Base-by-base conservation (phyloP, 1,140 invertebrate species). In the Drosophila pseudoobscura region DNA sequence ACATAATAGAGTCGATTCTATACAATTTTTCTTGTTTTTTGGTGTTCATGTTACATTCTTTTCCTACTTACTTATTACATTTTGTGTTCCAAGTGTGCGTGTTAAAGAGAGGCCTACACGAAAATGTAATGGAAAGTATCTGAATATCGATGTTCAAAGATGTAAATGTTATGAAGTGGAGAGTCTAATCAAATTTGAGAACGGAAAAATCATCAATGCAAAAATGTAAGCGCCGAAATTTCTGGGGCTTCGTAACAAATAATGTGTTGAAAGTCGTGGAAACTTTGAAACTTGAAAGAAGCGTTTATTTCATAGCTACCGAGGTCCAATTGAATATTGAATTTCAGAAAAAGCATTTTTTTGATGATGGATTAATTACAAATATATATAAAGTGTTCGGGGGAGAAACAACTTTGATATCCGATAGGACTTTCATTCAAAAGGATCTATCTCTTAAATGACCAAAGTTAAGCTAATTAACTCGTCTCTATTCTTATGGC, bases 1-100 rank as follows among this genome's bases (percentile, higher is more conserved):
- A 69, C 45, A 70, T 69, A 69, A 50, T 35, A 65, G 35, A 70
- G 64, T 69, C 62, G 51, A 56, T 39, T 68, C 51, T 50, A 22
- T 51, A 39, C 44, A 13, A 51, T 35, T 43, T 68, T 61, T 46
- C 51, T 51, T 69, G 68, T 56, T 61, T 45, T 65, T 51, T 69
- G 51, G 15, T 35, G 15, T 46, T 50, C 45, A 7, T 41, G 46
- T 69, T 70, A 66, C 49, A 57, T 68, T 57, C 35, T 15, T 35
- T 57, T 35, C 45, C 52, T 50, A 69, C 24, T 20, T 50, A 69
- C 45, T 63, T 69, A 69, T 57, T 26, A 29, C n/a, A 49, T 69
- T 69, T 56, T 66, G 17, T 69, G 17, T 22, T 58, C 43, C 44
- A 57, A 56, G 45, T 69, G 46, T 70, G 26, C 57, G 44, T 39